These are phyloP conservation scores for Hormaphis cornu DNA, from an alignment of 1,140 invertebrate genomes.

Conservation along the genomic window DNA sequence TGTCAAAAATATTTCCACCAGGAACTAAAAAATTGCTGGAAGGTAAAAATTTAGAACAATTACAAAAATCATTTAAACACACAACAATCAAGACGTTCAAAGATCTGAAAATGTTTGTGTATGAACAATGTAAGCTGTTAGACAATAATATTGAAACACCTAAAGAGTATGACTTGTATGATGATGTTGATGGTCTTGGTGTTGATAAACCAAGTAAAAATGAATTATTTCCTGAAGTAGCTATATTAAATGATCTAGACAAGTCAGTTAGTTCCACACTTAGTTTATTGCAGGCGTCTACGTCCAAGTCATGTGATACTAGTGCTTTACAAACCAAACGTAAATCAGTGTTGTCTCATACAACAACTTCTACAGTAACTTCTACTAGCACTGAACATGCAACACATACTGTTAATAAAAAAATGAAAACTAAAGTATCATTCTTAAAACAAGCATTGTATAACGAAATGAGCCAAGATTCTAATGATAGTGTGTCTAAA, in stretches of 20 bases:
- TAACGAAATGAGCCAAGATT: conserved; percentile 26
- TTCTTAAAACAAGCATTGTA: conserved; percentile 21
- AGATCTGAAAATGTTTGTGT: conserved; percentile 7
- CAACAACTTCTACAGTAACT: neutral
- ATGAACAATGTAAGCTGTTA: conserved; percentile 11
- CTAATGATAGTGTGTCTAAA: neutral
- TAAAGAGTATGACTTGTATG: conserved; percentile 48
- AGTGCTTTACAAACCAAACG: neutral
- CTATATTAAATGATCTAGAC: conserved; percentile 55
- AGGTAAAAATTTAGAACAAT: neutral
- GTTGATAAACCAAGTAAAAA: conserved; percentile 66
- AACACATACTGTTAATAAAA: neutral
- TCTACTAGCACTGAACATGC: neutral
- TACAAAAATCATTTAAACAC: neutral
- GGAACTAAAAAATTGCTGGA: conserved; percentile 21
- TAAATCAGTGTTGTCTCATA: conserved; percentile 20
- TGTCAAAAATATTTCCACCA: conserved; percentile 12
- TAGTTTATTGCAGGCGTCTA: conserved; percentile 1
- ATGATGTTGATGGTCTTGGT: conserved; percentile 65
- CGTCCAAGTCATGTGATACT: conserved; percentile 1
- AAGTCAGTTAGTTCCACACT: conserved; percentile 40
- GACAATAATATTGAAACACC: conserved; percentile 1
- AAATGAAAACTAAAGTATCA: neutral
- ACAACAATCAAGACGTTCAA: conserved; percentile 14
- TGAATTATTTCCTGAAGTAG: conserved; percentile 65